phyloP scores from a whole-genome alignment of 2,888 invertebrate species.

The Xanthia togata region DNA sequence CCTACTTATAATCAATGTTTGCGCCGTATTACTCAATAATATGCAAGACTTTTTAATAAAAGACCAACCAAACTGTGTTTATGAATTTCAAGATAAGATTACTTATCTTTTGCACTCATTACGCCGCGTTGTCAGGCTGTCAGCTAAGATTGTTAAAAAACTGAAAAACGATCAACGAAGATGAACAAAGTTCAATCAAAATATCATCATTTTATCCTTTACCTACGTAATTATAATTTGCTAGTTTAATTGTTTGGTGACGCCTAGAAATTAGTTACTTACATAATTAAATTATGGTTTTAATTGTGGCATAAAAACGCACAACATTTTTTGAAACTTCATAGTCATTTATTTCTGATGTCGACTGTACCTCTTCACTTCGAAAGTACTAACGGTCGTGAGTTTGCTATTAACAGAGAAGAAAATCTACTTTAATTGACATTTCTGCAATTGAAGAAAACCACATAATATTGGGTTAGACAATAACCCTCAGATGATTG shows the following conservation, averaged over 20 bases:
- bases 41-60: not conserved
- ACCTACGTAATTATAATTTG: not conserved
- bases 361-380: constrained; percentile 12
- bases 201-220: not conserved
- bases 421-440: constrained; percentile 49
- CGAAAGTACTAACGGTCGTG: constrained; percentile 48
- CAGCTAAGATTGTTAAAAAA: not conserved
- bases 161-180: not conserved
- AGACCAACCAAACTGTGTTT: not conserved
- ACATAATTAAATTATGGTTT: not conserved
- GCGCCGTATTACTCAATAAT: not conserved
- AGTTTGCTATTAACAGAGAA: constrained; percentile 44
- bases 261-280: not conserved
- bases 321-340: not conserved
- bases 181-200: not conserved
- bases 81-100: constrained; percentile 25
- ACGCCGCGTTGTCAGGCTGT: not conserved
- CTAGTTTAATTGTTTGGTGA: not conserved
- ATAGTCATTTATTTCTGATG: constrained; percentile 3
- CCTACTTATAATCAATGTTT: not conserved
- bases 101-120: constrained; percentile 9
- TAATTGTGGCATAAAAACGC: not conserved
- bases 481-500: constrained; percentile 53
- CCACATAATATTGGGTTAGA: constrained; percentile 75
- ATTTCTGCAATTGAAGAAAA: constrained; percentile 71